Percentiles rank a stretch among this genome's conserved stretches.
phyloP scores from a whole-genome alignment of 2,888 invertebrate species.

The Eupeodes latifasciatus region DNA sequence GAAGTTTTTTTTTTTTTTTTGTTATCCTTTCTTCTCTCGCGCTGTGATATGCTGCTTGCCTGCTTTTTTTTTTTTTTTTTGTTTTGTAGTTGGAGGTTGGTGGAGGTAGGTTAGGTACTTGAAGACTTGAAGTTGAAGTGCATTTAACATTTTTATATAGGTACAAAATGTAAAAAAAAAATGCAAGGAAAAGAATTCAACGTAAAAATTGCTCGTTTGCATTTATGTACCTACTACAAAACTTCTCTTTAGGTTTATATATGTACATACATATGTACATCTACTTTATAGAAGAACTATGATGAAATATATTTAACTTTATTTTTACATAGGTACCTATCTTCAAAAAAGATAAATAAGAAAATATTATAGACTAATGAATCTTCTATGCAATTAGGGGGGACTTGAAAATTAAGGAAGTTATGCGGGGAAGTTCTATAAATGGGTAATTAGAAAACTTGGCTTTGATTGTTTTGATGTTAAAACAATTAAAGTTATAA shows the following conservation, averaged over 20 bases:
- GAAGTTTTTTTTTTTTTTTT: slow-evolving; percentile 36
- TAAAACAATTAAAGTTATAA: no score
- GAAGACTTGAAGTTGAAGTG: slow-evolving; percentile 14
- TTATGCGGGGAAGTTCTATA: no score
- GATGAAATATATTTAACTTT: neutral
- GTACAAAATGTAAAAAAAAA: no score
- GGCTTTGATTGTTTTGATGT: no score
- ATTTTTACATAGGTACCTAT: neutral
- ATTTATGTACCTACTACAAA: neutral
- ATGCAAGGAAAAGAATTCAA: neutral
- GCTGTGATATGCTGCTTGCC: neutral
- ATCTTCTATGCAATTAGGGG: neutral
- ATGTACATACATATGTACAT: no score
- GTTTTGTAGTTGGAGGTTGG: no score
- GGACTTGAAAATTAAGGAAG: neutral
- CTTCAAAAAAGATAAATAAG: neutral
- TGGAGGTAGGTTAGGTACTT: no score
- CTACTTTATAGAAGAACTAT: neutral
- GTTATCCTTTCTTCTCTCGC: neutral
- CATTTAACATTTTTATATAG: slow-evolving; percentile 1
- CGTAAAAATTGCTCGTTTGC: slow-evolving; percentile 12
- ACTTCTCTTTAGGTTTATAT: no score
- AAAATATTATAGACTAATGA: neutral
- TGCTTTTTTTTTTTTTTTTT: neutral
- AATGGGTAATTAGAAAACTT: no score